phyloP scores from a whole-genome alignment of 2,888 invertebrate genomes.

The Trichacis sp. region DNA sequence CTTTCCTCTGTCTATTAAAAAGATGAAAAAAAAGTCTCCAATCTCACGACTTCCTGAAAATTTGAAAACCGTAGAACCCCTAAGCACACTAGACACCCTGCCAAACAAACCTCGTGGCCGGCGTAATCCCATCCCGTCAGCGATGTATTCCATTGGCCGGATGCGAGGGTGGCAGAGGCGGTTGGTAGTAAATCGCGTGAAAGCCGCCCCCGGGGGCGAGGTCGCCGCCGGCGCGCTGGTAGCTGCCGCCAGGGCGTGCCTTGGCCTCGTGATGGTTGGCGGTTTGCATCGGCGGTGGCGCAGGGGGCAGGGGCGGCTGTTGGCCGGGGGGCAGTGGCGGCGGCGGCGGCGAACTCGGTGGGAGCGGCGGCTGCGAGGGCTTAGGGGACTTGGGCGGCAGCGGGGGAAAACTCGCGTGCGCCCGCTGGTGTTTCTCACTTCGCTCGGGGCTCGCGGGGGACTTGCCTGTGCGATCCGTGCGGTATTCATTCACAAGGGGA shows the following conservation, averaged over 20 bases:
- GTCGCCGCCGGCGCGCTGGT: too few species aligned
- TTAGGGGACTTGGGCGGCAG: slow-evolving; percentile 26
- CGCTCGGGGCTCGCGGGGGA: slow-evolving; percentile 46
- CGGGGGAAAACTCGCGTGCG: slow-evolving; percentile 22
- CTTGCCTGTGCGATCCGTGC: slow-evolving; percentile 63
- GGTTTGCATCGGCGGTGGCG: slow-evolving; percentile 19
- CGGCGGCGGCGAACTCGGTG: slow-evolving; percentile 27
- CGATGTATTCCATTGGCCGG: slow-evolving; percentile 49
- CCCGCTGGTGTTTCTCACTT: neutral
- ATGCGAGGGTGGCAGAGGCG: slow-evolving; percentile 46
- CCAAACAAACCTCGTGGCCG: slow-evolving; percentile 48
- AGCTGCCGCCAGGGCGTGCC: too few species aligned
- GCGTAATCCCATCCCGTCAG: slow-evolving; percentile 43
- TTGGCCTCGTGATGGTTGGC: too few species aligned
- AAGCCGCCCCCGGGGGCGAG: slow-evolving; percentile 46
- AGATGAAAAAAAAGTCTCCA: too few species aligned
- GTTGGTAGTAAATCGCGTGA: slow-evolving; percentile 47
- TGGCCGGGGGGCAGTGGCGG: slow-evolving; percentile 23
- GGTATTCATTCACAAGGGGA: slow-evolving; percentile 55
- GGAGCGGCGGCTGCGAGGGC: slow-evolving; percentile 31
- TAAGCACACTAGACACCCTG: too few species aligned
- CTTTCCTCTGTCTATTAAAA: too few species aligned
- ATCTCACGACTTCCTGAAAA: too few species aligned
- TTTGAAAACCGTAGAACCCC: too few species aligned
- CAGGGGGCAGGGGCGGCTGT: slow-evolving; percentile 13